A percentile compares a stretch with the other conserved stretches of the same genome.
phyloP scores from a whole-genome alignment of 2,888 invertebrate genomes.

The Therioaphis trifolii region DNA sequence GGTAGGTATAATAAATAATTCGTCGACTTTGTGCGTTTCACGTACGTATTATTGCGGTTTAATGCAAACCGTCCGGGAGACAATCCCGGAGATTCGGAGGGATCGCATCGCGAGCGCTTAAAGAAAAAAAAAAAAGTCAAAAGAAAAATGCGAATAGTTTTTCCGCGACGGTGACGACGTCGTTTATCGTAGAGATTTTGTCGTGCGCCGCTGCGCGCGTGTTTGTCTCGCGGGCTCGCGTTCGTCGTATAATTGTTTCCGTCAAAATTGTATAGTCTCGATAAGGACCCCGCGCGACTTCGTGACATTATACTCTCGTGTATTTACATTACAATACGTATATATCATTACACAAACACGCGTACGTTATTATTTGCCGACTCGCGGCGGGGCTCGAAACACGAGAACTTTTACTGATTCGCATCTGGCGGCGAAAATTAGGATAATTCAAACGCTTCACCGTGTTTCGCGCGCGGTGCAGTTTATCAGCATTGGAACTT shows the following conservation, averaged over 20 bases:
- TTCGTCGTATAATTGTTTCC: background rate
- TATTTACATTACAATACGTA: too few species aligned
- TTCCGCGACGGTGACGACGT: too few species aligned
- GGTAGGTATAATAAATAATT: too few species aligned
- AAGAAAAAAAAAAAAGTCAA: too few species aligned
- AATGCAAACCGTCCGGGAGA: too few species aligned
- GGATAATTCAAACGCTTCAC: slow-evolving; percentile 31
- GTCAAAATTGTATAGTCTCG: slow-evolving; percentile 11
- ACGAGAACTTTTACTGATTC: slow-evolving; percentile 28
- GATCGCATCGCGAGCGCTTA: background rate
- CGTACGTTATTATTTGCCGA: too few species aligned
- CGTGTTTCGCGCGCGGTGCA: background rate
- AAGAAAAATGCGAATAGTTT: background rate
- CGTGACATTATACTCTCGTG: too few species aligned
- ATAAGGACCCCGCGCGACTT: slow-evolving; percentile 18
- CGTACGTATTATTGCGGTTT: too few species aligned
- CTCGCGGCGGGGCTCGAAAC: background rate
- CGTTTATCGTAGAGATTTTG: background rate
- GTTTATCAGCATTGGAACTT: background rate
- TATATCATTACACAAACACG: too few species aligned
- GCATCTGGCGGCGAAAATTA: slow-evolving; percentile 18
- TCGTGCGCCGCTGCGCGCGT: too few species aligned
- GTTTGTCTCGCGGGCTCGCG: background rate
- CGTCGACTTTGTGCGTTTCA: too few species aligned
- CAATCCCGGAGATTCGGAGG: background rate